A percentile compares a stretch with the other conserved stretches of the same genome.
Evolutionary conservation across 2,888 invertebrate genomes (phyloP).

Genomic region (Xylota sylvarum): DNA sequence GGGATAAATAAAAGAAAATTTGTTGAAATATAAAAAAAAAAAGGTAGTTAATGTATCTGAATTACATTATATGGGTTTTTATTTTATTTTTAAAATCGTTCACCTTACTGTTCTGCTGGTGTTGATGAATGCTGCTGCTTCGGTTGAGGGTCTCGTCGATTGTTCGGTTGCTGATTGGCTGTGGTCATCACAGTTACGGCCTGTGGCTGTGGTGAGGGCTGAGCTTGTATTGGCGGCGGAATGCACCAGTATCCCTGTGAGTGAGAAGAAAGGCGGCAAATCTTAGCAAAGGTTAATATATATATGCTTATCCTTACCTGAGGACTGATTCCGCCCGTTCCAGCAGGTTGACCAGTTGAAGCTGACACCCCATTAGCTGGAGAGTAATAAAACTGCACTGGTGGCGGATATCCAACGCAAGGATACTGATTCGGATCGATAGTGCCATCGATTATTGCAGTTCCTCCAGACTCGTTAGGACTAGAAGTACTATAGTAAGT

Average conservation of each 20-base stretch:
- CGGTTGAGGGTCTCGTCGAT: slow-evolving; percentile 55
- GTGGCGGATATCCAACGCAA: slow-evolving; percentile 78
- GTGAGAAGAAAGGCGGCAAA: slow-evolving; percentile 1
- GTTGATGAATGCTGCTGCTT: slow-evolving; percentile 47
- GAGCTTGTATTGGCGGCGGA: slow-evolving; percentile 67
- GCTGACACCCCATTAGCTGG: slow-evolving; percentile 53
- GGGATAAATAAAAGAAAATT: slow-evolving; percentile 26
- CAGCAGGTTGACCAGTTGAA: slow-evolving; percentile 31
- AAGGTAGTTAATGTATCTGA: slow-evolving; percentile 39
- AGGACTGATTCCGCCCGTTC: slow-evolving; percentile 10
- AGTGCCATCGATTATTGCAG: slow-evolving; percentile 63
- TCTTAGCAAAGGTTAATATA: no score
- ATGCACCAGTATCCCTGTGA: slow-evolving; percentile 77
- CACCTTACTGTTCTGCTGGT: slow-evolving; percentile 52
- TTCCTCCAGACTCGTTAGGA: slow-evolving; percentile 33
- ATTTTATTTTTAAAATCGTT: slow-evolving; percentile 5
- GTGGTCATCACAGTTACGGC: slow-evolving; percentile 39
- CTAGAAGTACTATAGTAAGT: slow-evolving; percentile 54
- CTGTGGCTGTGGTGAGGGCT: slow-evolving; percentile 60
- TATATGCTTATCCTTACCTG: no score
- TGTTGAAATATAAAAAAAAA: slow-evolving; percentile 11
- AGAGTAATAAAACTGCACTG: slow-evolving; percentile 78
- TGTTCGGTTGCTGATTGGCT: slow-evolving; percentile 37
- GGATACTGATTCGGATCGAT: slow-evolving; percentile 75
- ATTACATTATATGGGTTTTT: slow-evolving; percentile 43